Base-by-base conservation (phyloP, 2,797 vertebrate genomes). In the Myotis planiceps region DNA sequence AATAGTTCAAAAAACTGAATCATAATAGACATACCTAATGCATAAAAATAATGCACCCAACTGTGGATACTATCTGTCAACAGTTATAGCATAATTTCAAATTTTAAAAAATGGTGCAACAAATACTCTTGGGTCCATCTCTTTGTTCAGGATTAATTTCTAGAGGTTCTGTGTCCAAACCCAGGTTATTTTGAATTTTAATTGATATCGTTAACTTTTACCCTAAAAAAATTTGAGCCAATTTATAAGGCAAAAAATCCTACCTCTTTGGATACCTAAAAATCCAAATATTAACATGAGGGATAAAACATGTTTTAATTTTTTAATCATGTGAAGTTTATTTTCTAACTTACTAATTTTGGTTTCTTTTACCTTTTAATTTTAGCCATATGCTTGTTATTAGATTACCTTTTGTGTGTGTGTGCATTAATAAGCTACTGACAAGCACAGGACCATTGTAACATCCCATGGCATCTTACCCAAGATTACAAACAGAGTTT, bases 301-400 rank as follows among this genome's bases (percentile, higher is more conserved):
- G 32, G 37, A 5, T 66, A 82, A 96, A 83, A 51, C 9, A 58
- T 15, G 51, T 42, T 84, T 90, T 65, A 83, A 32, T 53, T 60
- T 84, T 94, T n/a, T 71, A 76, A 76, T 82, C 79, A 80, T 29
- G n/a, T 65, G 39, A 93, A 88, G 65, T 91, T 94, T 68, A n/a
- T 29, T 72, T 94, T 79, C 49, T 81, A 79, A 68, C 18, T 42
- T 79, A 58, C 14, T 68, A 63, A 84, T 78, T 93, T 94, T 92
- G 63, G 51, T 78, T 74, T 91, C 93, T 63, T 75, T 65, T 63
- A 60, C 39, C 65, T 90, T 80, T 71, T 60, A 76, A 72, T 69
- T 78, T 58, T 14, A 72, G 86, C 39, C 25, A 74, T 60, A 15
- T 80, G 60, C 8, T 65, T 89, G 27, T 66, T 71, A 49, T 37